Base-by-base conservation (phyloP, 2,888 invertebrate species). In the Tenthredo amoena region DNA sequence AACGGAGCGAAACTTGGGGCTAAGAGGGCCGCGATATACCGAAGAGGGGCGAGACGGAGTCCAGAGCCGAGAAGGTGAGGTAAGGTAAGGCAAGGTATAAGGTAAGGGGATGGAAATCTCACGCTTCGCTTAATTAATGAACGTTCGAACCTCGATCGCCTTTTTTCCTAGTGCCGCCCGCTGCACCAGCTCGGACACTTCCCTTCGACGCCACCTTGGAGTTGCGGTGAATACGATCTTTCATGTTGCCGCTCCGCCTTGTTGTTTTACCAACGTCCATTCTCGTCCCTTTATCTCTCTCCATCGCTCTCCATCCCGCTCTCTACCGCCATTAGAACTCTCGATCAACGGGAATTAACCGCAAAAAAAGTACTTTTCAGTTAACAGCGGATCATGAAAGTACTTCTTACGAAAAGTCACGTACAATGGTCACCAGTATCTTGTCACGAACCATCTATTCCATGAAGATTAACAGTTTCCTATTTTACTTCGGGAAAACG, bases 91-190 rank as follows among this genome's bases (percentile, higher is more conserved):
- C 2, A 76, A 77, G 40, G 81, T 47, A 12, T 18, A 62, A 55
- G 34, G 86, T 85, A 84, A 85, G 89, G 88, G 90, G 89, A 89
- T 89, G 91, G 89, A 91, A 91, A 92, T 92, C 92, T 92, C 91
- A 92, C 93, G 92, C 92, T 92, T 92, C 89, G 91, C 91, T 93
- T 92, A 91, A 92, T 93, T 92, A 92, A 93, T 91, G 91, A 92
- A 91, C 89, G 89, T 87, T 86, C 37, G 40, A 62, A 62, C 50
- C 40, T 81, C 37, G 81, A 81, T 81, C 81, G 81, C 81, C 79
- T 58, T 81, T 81, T 62, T 77, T 77, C 62, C 62, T 81, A 62
- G 58, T 58, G 58, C 62, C 34, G 40, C 37, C 62, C 58, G 58
- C 58, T 37, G 34, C 58, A 58, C 79, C 79, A 43, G 31, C 47